These are phyloP conservation scores for Dendrocopos noguchii DNA, from an alignment of 2,113 vertebrate species.

Conservation along the genomic window DNA sequence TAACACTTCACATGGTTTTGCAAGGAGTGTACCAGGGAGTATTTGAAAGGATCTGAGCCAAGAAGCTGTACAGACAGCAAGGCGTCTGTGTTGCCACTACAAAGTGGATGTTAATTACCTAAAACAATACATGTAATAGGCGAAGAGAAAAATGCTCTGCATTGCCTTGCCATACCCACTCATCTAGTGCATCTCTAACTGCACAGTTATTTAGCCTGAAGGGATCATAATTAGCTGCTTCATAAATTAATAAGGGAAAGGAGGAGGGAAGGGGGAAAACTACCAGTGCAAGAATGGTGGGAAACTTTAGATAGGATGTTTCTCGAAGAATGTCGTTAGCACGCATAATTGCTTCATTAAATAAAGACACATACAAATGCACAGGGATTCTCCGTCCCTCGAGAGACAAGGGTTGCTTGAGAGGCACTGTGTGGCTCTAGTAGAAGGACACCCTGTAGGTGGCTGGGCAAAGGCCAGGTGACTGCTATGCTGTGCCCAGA, in stretches of 20 bases:
- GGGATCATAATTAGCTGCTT: conserved; percentile 81
- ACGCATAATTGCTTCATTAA: conserved; percentile 73
- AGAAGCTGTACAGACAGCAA: conserved; percentile 86
- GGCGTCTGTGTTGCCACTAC: conserved; percentile 87
- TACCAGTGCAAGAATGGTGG: conserved; percentile 75
- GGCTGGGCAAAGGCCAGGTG: conserved; percentile 1
- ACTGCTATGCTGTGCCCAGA: neutral
- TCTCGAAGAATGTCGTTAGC: conserved; percentile 77
- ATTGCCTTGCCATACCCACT: conserved; percentile 73
- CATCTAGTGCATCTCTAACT: conserved; percentile 79
- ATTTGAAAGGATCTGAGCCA: conserved; percentile 79
- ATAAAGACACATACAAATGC: conserved; percentile 26
- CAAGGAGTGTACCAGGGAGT: conserved; percentile 81
- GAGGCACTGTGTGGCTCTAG: neutral
- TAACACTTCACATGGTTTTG: conserved; percentile 80
- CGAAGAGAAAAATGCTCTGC: conserved; percentile 78
- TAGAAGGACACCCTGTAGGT: neutral
- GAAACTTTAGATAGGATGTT: conserved; percentile 80
- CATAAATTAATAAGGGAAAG: conserved; percentile 84
- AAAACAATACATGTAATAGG: conserved; percentile 88
- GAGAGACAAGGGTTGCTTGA: conserved; percentile 27
- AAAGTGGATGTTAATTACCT: conserved; percentile 90
- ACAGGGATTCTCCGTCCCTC: conserved; percentile 6
- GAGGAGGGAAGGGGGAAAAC: conserved; percentile 68
- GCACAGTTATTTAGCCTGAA: conserved; percentile 83